These are phyloP conservation scores for Diabrotica undecimpunctata DNA, from an alignment of 1,140 invertebrate genomes.

Conservation along the genomic window DNA sequence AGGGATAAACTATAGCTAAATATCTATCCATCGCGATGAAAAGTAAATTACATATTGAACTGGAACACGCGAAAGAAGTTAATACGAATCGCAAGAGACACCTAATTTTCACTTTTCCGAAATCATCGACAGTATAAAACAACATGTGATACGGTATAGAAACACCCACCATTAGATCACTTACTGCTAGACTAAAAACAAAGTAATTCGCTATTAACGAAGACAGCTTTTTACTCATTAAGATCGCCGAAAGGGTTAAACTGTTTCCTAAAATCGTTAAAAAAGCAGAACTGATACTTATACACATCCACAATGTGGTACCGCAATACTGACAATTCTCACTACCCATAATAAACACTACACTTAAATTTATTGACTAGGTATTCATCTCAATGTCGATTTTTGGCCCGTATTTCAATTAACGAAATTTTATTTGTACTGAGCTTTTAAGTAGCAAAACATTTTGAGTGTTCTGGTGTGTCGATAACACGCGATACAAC, in stretches of 20 bases:
- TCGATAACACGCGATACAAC: too few species aligned
- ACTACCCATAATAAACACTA: too few species aligned
- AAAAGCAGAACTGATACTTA: slow-evolving; percentile 61
- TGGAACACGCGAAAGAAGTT: slow-evolving; percentile 66
- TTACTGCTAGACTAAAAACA: slow-evolving; percentile 68
- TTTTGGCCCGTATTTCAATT: too few species aligned
- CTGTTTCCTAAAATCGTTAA: slow-evolving; percentile 66
- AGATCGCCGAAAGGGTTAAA: slow-evolving; percentile 67
- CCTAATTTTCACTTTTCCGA: slow-evolving; percentile 55
- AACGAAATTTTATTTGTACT: too few species aligned
- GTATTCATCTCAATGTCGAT: too few species aligned
- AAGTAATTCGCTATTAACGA: slow-evolving; percentile 67
- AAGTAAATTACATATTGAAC: slow-evolving; percentile 76
- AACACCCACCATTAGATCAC: slow-evolving; percentile 69
- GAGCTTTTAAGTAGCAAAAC: too few species aligned
- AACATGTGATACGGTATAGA: slow-evolving; percentile 69
- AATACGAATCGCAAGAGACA: slow-evolving; percentile 69
- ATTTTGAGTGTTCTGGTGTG: too few species aligned
- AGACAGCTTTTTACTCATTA: slow-evolving; percentile 60
- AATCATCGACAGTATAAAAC: slow-evolving; percentile 60
- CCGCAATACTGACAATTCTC: slow-evolving; percentile 23
- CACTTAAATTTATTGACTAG: too few species aligned
- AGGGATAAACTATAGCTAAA: slow-evolving; percentile 75
- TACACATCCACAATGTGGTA: slow-evolving; percentile 53
- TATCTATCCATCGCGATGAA: slow-evolving; percentile 81